These are phyloP conservation scores for Punctoribates punctum DNA, from an alignment of 2,888 invertebrate genomes.

Conservation along the genomic window DNA sequence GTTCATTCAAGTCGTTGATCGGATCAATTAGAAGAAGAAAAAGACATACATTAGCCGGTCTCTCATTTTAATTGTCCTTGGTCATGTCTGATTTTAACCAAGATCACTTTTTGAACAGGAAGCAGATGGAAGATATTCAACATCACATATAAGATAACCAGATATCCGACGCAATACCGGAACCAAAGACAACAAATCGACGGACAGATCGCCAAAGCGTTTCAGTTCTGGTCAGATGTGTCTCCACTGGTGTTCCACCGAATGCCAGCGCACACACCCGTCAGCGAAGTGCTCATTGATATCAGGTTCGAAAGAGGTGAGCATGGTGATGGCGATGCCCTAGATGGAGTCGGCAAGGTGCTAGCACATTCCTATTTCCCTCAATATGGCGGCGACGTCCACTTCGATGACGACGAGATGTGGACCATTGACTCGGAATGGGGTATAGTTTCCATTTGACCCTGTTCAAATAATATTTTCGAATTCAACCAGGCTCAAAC, in stretches of 20 bases:
- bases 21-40: not conserved
- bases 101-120: not conserved
- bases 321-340: conserved; percentile 14
- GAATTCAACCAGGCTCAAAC: conserved; percentile 29
- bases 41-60: not conserved
- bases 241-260: not conserved
- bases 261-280: not conserved
- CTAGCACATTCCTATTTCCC: conserved; percentile 19
- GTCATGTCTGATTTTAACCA: not conserved
- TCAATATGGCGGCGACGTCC: conserved; percentile 25
- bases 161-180: not conserved
- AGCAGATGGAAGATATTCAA: not conserved
- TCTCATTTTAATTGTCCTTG: not conserved
- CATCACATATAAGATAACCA: conserved; percentile 31
- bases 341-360: conserved; percentile 15
- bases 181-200: not conserved
- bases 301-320: conserved; percentile 14
- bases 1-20: not conserved
- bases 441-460: not conserved
- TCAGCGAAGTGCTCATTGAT: not conserved
- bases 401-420: conserved; percentile 36
- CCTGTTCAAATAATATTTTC: too few relatives aligned
- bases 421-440: not conserved
- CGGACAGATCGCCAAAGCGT: not conserved
- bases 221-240: conserved; percentile 20